Base-by-base conservation (phyloP, 2,888 invertebrate genomes). In the Apeira syringaria region DNA sequence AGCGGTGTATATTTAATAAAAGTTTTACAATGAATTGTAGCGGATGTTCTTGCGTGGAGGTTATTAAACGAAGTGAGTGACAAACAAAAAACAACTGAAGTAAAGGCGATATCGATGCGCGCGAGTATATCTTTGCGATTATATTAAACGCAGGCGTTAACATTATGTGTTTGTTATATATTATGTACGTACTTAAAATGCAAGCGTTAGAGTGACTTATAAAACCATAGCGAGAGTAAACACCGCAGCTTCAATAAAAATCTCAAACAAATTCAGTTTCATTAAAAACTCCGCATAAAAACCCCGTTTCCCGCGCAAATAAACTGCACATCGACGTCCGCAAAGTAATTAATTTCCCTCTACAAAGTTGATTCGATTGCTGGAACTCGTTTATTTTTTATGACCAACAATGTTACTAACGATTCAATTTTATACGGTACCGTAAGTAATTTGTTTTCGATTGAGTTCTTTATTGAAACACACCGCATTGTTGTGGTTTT, bases 391-490 rank as follows among this genome's bases (percentile, higher is more conserved):
- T 67, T 64, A 61, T 61, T 65, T 55, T 55, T 50, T 54, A 41
- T 40, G 30, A 54, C 54, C 66, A 61, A 78, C 79, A 77, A 72
- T 76, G 78, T 72, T 58, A 53, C 62, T 68, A 69, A 72, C 71
- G 66, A 73, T 59, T 71, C 67, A 66, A 72, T 74, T 74, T 63
- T 57, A 57, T 55, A 50, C 47, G 51, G 59, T 48, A 48, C 57
- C 57, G 63, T 69, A 66, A 74, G 72, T 77, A 76, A 79, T 79
- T 76, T 74, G 69, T 70, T 78, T 76, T 71, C 68, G 60, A 70
- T 74, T 66, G 68, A 68, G 64, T 70, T 68, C 55, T 68, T 69
- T 64, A 67, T 65, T 59, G 56, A 50, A 54, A 59, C 34, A 35
- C 44, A 39, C 39, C 35, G 35, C 35, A 45, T 45, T 45, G 39